These are phyloP conservation scores for Cyanoliseus patagonus DNA, from an alignment of 2,113 vertebrate species.

Conservation along the genomic window DNA sequence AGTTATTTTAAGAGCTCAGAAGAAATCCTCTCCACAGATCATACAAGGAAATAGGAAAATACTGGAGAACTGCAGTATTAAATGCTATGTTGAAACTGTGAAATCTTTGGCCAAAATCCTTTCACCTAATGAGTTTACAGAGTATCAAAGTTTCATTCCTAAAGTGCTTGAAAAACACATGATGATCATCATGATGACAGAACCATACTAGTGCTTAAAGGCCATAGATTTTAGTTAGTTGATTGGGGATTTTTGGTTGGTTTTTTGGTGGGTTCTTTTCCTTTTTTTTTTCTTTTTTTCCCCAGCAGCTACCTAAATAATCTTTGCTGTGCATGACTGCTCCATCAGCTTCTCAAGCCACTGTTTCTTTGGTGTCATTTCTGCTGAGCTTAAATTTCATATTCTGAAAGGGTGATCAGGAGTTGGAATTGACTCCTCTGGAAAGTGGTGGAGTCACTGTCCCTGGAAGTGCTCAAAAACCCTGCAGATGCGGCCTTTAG, in stretches of 20 bases:
- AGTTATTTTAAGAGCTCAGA: not conserved
- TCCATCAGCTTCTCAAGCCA: not conserved
- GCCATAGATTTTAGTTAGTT: not conserved
- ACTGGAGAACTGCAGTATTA: not conserved
- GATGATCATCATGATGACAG: not conserved
- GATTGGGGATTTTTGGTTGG: not conserved
- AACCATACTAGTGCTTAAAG: not conserved
- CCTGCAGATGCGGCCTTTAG: not conserved
- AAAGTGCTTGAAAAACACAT: not conserved
- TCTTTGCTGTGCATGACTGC: not conserved
- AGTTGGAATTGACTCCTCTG: not conserved
- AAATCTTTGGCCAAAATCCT: not conserved
- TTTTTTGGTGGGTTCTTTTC: not conserved
- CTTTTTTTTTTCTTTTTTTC: not conserved
- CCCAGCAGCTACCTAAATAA: not conserved
- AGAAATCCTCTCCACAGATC: not conserved
- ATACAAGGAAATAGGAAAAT: not conserved
- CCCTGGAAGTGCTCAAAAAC: not conserved
- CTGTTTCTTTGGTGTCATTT: not conserved
- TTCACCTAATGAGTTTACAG: not conserved
- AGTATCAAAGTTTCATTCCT: not conserved
- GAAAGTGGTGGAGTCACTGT: not conserved
- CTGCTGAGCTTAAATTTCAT: not conserved
- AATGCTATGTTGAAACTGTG: rapidly evolving
- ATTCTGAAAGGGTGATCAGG: not conserved